phyloP scores from a whole-genome alignment of 2,797 vertebrate genomes.

The Alauda arvensis region DNA sequence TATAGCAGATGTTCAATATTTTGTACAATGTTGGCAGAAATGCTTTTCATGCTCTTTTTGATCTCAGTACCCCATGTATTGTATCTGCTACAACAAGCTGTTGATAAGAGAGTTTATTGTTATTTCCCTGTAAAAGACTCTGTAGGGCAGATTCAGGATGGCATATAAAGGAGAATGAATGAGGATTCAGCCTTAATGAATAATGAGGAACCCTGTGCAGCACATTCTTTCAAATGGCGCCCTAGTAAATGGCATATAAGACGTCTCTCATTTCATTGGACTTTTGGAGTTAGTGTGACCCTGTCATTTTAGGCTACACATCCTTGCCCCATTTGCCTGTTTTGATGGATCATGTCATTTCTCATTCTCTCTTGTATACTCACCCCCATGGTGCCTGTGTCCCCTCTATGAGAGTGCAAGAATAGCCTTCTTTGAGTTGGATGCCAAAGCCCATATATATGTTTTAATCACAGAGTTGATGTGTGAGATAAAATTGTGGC shows the following conservation, averaged over 20 bases:
- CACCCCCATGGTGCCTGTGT: not conserved
- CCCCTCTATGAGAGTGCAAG: not conserved
- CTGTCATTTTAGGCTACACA: constrained; percentile 15
- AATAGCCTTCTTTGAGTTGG: not conserved
- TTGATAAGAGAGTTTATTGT: constrained; percentile 77
- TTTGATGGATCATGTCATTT: constrained; percentile 18
- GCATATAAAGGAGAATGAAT: constrained; percentile 31
- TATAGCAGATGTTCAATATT: constrained; percentile 85
- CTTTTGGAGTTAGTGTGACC: not conserved
- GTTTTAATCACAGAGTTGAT: constrained; percentile 4
- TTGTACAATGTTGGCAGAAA: constrained; percentile 80
- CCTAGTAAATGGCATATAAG: not conserved
- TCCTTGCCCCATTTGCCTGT: not conserved
- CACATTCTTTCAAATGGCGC: not conserved
- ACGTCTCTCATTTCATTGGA: not conserved
- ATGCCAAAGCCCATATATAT: not conserved
- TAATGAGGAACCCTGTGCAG: constrained; percentile 45
- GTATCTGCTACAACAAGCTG: constrained; percentile 79
- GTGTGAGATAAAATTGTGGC: not conserved
- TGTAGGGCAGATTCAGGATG: constrained; percentile 41
- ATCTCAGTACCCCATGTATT: constrained; percentile 76
- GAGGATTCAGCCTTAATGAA: constrained; percentile 39
- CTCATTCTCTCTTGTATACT: constrained; percentile 3
- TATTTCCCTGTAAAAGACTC: constrained; percentile 61
- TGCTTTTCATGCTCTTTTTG: constrained; percentile 79